Percentiles rank a stretch among this genome's conserved stretches.
Conservation (phyloP, 2,888 invertebrate species). For the Helicoverpa assulta region DNA sequence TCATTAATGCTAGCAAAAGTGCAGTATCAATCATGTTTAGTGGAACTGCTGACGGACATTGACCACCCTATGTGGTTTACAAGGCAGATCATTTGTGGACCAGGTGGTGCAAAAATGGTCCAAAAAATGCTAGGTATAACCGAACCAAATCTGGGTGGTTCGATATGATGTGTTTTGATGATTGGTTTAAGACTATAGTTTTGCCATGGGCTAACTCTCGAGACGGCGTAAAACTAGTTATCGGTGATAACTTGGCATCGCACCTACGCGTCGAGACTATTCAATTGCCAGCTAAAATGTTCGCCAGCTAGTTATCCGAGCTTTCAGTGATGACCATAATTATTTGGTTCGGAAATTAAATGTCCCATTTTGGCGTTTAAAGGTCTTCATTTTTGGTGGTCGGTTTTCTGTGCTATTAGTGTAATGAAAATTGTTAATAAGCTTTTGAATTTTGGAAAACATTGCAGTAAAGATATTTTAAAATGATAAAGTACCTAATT, state of each 20-base stretch:
- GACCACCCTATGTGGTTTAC: slow-evolving; percentile 7
- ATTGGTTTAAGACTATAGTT: slow-evolving; percentile 8
- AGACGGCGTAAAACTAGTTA: neutral
- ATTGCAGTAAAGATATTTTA: neutral
- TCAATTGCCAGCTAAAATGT: too few relatives aligned
- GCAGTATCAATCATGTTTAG: neutral
- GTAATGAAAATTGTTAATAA: slow-evolving; percentile 39
- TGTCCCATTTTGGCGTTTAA: slow-evolving; percentile 32
- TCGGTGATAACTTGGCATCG: too few relatives aligned
- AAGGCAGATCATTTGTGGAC: slow-evolving; percentile 5
- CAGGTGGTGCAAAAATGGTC: neutral
- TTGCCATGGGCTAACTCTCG: neutral
- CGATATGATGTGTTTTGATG: neutral
- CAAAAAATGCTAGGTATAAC: slow-evolving; percentile 3
- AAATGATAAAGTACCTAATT: neutral
- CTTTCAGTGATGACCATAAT: slow-evolving; percentile 59
- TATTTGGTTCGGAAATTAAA: slow-evolving; percentile 64
- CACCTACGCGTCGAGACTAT: too few relatives aligned
- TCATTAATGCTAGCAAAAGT: neutral
- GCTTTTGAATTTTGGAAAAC: slow-evolving; percentile 5
- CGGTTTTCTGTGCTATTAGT: slow-evolving; percentile 41
- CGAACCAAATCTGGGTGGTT: slow-evolving; percentile 8
- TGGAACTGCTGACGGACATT: neutral
- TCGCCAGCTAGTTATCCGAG: slow-evolving; percentile 54
- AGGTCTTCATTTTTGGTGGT: slow-evolving; percentile 28